Evolutionary conservation across 1,140 invertebrate species (phyloP).

Genomic region (Chelonus insularis): DNA sequence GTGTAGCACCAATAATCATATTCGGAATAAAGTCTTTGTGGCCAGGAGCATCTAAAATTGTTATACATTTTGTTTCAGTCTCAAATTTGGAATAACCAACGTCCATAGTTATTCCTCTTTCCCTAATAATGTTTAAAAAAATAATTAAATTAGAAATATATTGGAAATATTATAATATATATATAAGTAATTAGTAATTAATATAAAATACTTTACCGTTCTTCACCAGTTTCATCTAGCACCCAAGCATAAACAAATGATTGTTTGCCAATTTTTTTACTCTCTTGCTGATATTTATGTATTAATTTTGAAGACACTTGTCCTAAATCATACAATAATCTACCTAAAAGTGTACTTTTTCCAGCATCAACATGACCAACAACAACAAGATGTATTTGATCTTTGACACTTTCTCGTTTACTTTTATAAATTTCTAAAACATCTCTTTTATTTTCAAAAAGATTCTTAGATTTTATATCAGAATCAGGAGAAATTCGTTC

Average conservation of each 20-base stretch:
- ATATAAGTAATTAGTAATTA: too few species aligned
- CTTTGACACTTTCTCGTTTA: conserved; percentile 76
- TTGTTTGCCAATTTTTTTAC: conserved; percentile 96
- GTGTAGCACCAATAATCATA: conserved; percentile 97
- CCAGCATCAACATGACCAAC: conserved; percentile 99
- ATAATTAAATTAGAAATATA: conserved; percentile 4
- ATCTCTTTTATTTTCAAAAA: conserved; percentile 63
- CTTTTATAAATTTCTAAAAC: conserved; percentile 68
- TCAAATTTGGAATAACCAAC: conserved; percentile 93
- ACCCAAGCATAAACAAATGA: conserved; percentile 99
- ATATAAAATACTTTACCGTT: conserved; percentile 66
- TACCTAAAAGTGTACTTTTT: conserved; percentile 97
- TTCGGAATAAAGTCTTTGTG: conserved; percentile 99
- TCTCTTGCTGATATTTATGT: conserved; percentile 98
- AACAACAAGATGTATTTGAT: conserved; percentile 91
- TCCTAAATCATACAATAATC: conserved; percentile 87
- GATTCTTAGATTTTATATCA: conserved; percentile 48
- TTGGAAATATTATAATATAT: too few species aligned
- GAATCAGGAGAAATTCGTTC: conserved; percentile 60
- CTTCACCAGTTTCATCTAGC: conserved; percentile 98
- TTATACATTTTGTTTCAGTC: conserved; percentile 82
- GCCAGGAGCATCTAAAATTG: conserved; percentile 94
- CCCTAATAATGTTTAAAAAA: conserved; percentile 51
- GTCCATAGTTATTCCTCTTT: conserved; percentile 94
- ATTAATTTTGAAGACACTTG: conserved; percentile 88